These are phyloP conservation scores for Paramormyrops hopkinsi DNA, from an alignment of 2,797 vertebrate species.

Conservation along the genomic window DNA sequence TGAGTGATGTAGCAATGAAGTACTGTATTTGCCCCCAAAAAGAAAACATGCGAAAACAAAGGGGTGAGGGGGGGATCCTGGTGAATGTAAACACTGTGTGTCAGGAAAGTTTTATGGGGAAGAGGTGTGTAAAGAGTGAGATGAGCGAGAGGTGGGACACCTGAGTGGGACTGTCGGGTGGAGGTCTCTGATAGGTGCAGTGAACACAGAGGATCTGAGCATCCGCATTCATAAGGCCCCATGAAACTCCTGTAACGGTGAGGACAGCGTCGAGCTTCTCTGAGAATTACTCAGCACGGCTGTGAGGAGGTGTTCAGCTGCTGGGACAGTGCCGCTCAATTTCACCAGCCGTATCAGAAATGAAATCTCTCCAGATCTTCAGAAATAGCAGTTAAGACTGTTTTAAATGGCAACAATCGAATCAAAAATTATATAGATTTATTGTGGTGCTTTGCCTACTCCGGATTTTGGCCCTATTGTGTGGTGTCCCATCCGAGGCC, in stretches of 20 bases:
- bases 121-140: neutral
- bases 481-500: neutral
- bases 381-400: neutral
- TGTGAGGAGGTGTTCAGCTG: neutral
- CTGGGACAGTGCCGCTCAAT: neutral
- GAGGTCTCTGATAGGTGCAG: neutral
- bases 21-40: neutral
- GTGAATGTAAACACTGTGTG: neutral
- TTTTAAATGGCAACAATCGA: neutral
- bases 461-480: neutral
- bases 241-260: neutral
- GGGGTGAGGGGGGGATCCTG: neutral
- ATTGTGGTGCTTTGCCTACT: neutral
- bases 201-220: neutral
- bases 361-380: neutral
- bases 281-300: neutral
- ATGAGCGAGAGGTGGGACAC: neutral
- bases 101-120: neutral
- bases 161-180: neutral
- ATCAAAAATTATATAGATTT: neutral
- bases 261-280: neutral
- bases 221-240: neutral
- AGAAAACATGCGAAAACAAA: neutral
- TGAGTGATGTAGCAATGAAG: neutral
- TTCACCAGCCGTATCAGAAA: neutral